Base-by-base conservation (phyloP, 2,888 invertebrate species). In the Nemoura dubitans region DNA sequence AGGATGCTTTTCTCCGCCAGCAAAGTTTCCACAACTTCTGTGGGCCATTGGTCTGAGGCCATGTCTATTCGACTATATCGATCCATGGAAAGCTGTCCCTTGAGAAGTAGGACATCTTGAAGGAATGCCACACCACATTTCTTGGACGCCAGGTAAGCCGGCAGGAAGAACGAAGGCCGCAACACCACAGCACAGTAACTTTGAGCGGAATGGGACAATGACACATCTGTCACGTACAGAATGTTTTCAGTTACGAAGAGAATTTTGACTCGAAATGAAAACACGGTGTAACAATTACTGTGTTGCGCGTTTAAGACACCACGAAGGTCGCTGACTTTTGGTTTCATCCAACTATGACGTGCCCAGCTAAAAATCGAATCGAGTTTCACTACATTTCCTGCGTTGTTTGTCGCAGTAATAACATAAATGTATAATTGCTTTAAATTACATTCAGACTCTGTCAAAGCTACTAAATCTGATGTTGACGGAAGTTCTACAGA, bases 21-120 rank as follows among this genome's bases (percentile, higher is more conserved):
- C 0, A 85, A 16, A 5, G 6, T 85, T n/a, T 28, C n/a, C 2
- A 27, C 21, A 14, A 26, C 25, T 29, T 85, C 76, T 10, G 42
- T 21, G 21, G 29, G 36, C 78, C 85, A 36, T 29, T 76, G 59
- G 25, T 82, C 36, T 25, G 43, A 21, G 7, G 43, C 5, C 2
- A 81, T 25, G 21, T n/a, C 43, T 43, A 87, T 26, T 76, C 87
- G 30, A 43, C 86, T 86, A 82, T 86, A 87, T 29, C 36, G 78
- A 36, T 87, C 87, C 29, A 84, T 29, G 59, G 21, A 77, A n/a
- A 87, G 78, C 21, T 25, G 42, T 85, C 87, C 87, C 85, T 76
- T 76, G 42, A 81, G 43, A 16, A 80, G 6, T 16, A 26, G 43
- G 26, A 87, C 29, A 43, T 87, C 86, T 42, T 76, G 78, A 0